Evolutionary conservation across 2,888 invertebrate genomes (phyloP), one percentile per base, ranked within the genome.

Genomic region (Brachylomia viminalis): DNA sequence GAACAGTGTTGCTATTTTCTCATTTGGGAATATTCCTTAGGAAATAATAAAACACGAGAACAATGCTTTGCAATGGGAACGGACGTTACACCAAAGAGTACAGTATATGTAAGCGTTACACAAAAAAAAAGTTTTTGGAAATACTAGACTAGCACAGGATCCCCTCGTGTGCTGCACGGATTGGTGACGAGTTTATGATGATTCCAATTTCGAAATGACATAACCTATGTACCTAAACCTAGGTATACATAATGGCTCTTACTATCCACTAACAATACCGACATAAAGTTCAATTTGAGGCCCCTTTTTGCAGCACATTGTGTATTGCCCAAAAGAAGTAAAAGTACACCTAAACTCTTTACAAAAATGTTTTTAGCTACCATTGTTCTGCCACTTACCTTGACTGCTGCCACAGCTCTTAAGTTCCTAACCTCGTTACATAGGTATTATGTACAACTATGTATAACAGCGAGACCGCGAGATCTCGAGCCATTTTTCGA

Each of bases 1-100:
- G 23, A 52, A 66, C 17, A 66, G 33, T 66, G 66, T 66, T 66
- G 49, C 66, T 33, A 66, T 49, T 66, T 49, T 23, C 15, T 30
- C 10, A 33, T 30, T 49, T 6, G 15, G 6, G 17, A 49, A 49
- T 30, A 15, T 49, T 49, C 23, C 30, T 7, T 23, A 7, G 0
- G 10, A 47, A 10, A 33, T 33, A 23, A 23, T 65, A 49, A 66
- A 49, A 49, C 8, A 47, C 27, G n/a, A 5, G 23, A 15, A 2
- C 8, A 49, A 23, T 38, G n/a, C n/a, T 0, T 42, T 42, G 5
- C 6, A 38, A 38, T 38, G 17, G 23, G 23, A 30, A 23, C 30
- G 8, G 20, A 27, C 3, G 13, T 13, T 65, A 20, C 13, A 20
- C 4, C 27, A 65, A 20, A 65, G n/a, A n/a, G n/a, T n/a, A n/a